Evolutionary conservation across 2,888 invertebrate genomes (phyloP).

Genomic region (Pachycephus smyrnensis): DNA sequence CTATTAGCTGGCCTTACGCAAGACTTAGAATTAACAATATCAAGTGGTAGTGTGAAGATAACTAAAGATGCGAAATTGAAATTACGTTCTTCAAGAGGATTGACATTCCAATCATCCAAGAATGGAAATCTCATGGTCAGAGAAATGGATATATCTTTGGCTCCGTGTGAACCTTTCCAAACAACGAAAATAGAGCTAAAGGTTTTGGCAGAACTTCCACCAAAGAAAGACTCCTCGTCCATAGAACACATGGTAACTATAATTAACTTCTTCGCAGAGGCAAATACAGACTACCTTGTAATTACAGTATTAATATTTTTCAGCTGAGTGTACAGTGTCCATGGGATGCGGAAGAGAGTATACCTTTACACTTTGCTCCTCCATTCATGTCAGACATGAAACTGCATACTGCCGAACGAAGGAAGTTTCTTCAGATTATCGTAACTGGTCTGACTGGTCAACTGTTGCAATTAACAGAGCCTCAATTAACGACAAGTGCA

Average conservation of each 20-base stretch:
- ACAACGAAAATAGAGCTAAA: constrained; percentile 74
- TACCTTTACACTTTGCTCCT: constrained; percentile 83
- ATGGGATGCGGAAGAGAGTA: constrained; percentile 80
- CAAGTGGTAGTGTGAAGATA: constrained; percentile 83
- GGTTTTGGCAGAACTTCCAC: constrained; percentile 80
- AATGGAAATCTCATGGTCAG: constrained; percentile 57
- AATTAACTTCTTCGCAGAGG: background rate
- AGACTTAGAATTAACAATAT: constrained; percentile 79
- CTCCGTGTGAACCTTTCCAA: constrained; percentile 73
- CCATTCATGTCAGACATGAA: constrained; percentile 86
- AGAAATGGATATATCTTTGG: constrained; percentile 55
- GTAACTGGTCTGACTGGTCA: constrained; percentile 72
- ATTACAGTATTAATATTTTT: constrained; percentile 16
- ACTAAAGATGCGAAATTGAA: constrained; percentile 74
- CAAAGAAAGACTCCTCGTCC: constrained; percentile 76
- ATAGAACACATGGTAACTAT: constrained; percentile 77
- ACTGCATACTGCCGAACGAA: constrained; percentile 84
- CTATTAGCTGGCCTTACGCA: constrained; percentile 86
- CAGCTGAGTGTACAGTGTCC: constrained; percentile 83
- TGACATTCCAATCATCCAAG: constrained; percentile 70
- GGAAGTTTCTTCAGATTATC: constrained; percentile 87
- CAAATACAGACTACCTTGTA: background rate
- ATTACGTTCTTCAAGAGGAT: constrained; percentile 77
- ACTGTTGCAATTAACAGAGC: constrained; percentile 62
- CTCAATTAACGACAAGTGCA: constrained; percentile 69